These are phyloP conservation scores for Icerya purchasi DNA, from an alignment of 2,888 invertebrate species.

Conservation along the genomic window DNA sequence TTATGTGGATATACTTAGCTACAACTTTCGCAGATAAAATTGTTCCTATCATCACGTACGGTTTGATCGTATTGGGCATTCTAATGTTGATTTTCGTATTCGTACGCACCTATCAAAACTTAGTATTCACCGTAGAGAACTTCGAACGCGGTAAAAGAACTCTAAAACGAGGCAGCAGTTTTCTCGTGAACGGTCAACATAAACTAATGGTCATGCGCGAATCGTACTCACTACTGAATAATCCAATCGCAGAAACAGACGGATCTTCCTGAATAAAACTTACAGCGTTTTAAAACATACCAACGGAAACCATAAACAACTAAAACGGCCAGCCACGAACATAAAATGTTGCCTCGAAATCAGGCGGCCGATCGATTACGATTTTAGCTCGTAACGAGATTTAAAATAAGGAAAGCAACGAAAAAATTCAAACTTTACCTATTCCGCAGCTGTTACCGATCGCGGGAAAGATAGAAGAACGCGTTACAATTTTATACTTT, in stretches of 20 bases:
- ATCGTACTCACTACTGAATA: conserved; percentile 30
- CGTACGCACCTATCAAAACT: conserved; percentile 49
- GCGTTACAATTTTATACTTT: no score
- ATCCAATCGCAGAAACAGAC: conserved; percentile 19
- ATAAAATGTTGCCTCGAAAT: no score
- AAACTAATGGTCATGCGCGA: conserved; percentile 36
- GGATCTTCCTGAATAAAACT: background rate
- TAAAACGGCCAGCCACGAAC: no score
- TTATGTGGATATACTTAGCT: conserved; percentile 56
- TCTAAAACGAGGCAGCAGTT: conserved; percentile 40
- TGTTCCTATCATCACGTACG: conserved; percentile 46
- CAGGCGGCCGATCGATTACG: no score
- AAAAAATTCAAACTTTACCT: no score
- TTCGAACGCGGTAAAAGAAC: conserved; percentile 42
- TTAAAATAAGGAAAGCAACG: no score
- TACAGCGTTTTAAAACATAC: no score
- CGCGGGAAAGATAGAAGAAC: no score
- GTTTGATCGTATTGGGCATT: conserved; percentile 45
- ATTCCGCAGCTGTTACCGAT: no score
- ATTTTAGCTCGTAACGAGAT: no score
- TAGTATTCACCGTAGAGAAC: conserved; percentile 47
- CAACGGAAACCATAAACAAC: no score
- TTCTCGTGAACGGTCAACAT: conserved; percentile 36
- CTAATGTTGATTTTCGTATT: conserved; percentile 41
- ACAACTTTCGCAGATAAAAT: conserved; percentile 54